Conservation (phyloP, 2,113 vertebrate species). For the Dipodomys stephensi region DNA sequence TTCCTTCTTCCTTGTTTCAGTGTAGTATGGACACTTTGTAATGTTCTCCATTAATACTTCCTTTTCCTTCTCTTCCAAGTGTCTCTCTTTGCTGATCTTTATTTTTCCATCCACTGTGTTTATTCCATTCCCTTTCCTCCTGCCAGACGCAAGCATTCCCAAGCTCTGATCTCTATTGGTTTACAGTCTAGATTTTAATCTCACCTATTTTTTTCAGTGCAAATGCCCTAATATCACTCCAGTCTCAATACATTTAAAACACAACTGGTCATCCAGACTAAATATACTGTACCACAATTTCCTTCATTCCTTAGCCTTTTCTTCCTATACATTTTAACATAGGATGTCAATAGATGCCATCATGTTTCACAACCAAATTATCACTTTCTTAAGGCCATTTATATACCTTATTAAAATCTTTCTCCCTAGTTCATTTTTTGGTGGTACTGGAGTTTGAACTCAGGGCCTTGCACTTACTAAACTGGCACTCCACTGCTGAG, state of each 20-base stretch:
- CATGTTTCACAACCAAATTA: background rate
- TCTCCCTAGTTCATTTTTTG: constrained; percentile 18
- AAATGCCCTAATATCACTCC: background rate
- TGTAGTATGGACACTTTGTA: background rate
- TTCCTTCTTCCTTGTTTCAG: background rate
- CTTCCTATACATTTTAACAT: background rate
- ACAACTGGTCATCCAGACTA: background rate
- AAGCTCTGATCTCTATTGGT: background rate
- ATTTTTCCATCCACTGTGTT: background rate
- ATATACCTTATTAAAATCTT: constrained; percentile 10
- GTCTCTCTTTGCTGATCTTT: background rate
- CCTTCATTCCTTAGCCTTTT: background rate
- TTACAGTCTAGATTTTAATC: background rate
- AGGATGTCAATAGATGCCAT: background rate
- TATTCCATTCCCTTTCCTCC: background rate
- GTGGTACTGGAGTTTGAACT: too few species aligned
- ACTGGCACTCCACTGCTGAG: too few species aligned
- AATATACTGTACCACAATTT: background rate
- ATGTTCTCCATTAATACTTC: background rate
- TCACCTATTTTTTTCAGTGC: background rate
- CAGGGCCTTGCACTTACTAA: too few species aligned
- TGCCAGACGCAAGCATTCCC: background rate
- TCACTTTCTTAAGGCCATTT: background rate
- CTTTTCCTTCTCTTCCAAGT: background rate
- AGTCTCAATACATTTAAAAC: background rate